Conservation (phyloP, 2,888 invertebrate genomes). For the Toxonevra muliebris region DNA sequence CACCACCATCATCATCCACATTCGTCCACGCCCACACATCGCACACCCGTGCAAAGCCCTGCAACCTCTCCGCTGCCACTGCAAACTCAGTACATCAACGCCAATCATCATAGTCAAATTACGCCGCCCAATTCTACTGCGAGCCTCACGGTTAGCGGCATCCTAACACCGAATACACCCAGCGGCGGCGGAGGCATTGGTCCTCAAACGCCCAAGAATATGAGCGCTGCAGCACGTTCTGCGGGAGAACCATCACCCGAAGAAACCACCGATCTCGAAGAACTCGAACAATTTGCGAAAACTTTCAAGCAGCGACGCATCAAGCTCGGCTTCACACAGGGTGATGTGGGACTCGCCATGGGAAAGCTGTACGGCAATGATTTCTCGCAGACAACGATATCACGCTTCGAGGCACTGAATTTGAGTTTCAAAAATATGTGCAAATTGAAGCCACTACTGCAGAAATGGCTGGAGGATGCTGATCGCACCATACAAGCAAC, state of each 20-base stretch:
- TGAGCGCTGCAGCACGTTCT: slow-evolving; percentile 68
- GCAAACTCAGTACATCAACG: slow-evolving; percentile 32
- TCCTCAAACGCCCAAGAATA: slow-evolving; percentile 67
- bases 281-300: slow-evolving; percentile 97
- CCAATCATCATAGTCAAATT: slow-evolving; percentile 49
- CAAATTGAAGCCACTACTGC: slow-evolving; percentile 95
- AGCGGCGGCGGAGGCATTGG: slow-evolving; percentile 67
- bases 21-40: slow-evolving; percentile 60
- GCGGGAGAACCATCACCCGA: slow-evolving; percentile 86
- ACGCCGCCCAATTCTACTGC: slow-evolving; percentile 68
- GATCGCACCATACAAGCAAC: slow-evolving; percentile 82
- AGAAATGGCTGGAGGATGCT: slow-evolving; percentile 97
- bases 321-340: slow-evolving; percentile 98
- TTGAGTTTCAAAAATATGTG: slow-evolving; percentile 99
- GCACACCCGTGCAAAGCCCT: slow-evolving; percentile 62
- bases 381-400: slow-evolving; percentile 99
- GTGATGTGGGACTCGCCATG: slow-evolving; percentile 98
- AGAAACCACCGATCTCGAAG: slow-evolving; percentile 96
- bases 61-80: slow-evolving; percentile 57
- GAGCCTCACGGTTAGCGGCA: slow-evolving; percentile 63
- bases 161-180: slow-evolving; percentile 70
- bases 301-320: slow-evolving; percentile 97
- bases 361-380: slow-evolving; percentile 98
- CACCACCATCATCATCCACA: slow-evolving; percentile 44
- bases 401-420: slow-evolving; percentile 97